Evolutionary conservation across 1,140 invertebrate genomes (phyloP).

Genomic region (Heterodera schachtii): DNA sequence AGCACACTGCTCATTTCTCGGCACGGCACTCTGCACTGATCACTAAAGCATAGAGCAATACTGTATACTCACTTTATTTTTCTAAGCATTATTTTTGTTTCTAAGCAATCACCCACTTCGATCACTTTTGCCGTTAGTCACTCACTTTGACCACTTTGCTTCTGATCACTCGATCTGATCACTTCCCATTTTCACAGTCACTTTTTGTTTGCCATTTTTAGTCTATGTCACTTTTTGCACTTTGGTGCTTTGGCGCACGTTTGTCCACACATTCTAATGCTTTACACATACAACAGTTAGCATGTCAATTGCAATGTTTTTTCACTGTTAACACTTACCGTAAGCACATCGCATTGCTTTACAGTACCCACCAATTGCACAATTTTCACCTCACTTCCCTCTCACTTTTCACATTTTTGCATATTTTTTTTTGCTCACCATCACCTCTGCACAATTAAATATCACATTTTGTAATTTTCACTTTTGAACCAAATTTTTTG

Average conservation of each 20-base stretch:
- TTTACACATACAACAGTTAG: background rate
- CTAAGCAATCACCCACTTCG: background rate
- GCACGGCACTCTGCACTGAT: background rate
- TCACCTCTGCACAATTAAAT: too few species aligned
- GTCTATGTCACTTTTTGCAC: background rate
- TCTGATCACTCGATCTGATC: background rate
- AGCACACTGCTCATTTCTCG: too few species aligned
- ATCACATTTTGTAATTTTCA: too few species aligned
- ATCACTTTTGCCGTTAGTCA: background rate
- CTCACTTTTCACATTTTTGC: too few species aligned
- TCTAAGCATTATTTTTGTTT: too few species aligned
- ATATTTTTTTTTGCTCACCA: too few species aligned
- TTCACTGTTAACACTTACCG: background rate
- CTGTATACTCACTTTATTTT: background rate
- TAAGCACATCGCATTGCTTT: background rate
- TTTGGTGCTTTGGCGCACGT: slow-evolving; percentile 23
- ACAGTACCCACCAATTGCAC: background rate
- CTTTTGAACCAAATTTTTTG: too few species aligned
- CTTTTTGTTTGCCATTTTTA: too few species aligned
- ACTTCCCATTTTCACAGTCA: too few species aligned
- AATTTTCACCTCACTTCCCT: background rate
- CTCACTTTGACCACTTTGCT: background rate
- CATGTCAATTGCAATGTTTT: background rate
- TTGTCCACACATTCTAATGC: slow-evolving; percentile 7
- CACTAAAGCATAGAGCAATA: background rate